Evolutionary conservation across 2,888 invertebrate genomes (phyloP).

Genomic region (Leucophenga maculata): DNA sequence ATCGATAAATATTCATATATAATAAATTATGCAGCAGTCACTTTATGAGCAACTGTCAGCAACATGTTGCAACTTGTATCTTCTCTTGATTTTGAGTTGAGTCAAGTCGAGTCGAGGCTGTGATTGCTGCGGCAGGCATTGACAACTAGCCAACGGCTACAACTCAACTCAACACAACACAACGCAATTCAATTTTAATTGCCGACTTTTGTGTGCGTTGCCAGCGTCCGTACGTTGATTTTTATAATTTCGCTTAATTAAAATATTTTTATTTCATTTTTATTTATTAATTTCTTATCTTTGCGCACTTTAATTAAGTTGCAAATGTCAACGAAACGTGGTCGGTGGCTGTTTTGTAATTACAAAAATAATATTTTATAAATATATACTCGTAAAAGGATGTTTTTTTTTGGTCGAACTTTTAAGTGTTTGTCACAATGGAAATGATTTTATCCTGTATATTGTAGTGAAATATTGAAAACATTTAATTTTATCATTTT

Average conservation of each 20-base stretch:
- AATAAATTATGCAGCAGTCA: too few species aligned
- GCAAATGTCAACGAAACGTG: constrained; percentile 4
- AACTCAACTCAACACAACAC: too few species aligned
- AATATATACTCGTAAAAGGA: too few species aligned
- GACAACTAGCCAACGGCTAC: constrained; percentile 9
- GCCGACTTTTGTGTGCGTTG: background rate
- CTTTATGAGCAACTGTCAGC: constrained; percentile 53
- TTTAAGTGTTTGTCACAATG: too few species aligned
- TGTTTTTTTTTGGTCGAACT: too few species aligned
- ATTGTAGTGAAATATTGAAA: too few species aligned
- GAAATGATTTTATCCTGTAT: too few species aligned
- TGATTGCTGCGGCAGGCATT: background rate
- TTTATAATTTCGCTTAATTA: background rate
- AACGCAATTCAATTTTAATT: background rate
- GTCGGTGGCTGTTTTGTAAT: background rate
- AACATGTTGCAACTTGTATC: constrained; percentile 48
- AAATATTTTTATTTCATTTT: background rate
- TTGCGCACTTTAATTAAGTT: background rate
- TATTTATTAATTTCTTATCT: background rate
- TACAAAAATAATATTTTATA: background rate
- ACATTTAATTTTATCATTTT: too few species aligned
- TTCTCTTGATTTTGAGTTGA: background rate
- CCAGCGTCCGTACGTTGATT: background rate
- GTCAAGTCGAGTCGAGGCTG: background rate
- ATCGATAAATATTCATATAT: too few species aligned